Conservation (phyloP, 2,888 invertebrate species). For the Coleophora flavipennella region DNA sequence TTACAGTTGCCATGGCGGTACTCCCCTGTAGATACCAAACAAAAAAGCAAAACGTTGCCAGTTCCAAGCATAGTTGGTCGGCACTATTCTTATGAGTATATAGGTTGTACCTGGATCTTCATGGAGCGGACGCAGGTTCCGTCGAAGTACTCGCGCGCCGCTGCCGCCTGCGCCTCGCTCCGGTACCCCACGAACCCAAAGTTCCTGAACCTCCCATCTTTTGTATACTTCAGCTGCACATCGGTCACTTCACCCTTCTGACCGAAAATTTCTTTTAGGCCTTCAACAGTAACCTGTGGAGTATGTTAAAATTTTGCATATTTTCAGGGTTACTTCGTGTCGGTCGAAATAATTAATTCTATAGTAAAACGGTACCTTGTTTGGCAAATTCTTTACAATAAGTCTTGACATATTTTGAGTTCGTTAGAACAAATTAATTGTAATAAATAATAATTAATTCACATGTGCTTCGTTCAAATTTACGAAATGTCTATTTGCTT, state of each 20-base stretch:
- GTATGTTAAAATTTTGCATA: constrained; percentile 9
- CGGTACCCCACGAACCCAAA: constrained; percentile 96
- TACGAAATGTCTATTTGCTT: too few relatives aligned
- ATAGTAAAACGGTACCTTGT: constrained; percentile 70
- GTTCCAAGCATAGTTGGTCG: too few relatives aligned
- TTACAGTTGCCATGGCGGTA: too few relatives aligned
- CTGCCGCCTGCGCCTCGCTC: constrained; percentile 82
- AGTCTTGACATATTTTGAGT: constrained; percentile 83
- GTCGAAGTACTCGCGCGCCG: constrained; percentile 85
- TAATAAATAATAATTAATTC: not conserved
- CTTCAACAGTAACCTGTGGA: constrained; percentile 84
- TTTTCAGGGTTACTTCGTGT: not conserved
- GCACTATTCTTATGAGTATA: too few relatives aligned
- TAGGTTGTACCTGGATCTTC: constrained; percentile 85
- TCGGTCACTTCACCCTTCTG: constrained; percentile 92
- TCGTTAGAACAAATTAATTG: not conserved
- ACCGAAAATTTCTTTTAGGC: constrained; percentile 82
- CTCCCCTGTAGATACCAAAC: too few relatives aligned
- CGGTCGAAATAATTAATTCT: not conserved
- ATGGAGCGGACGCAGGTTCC: constrained; percentile 88
- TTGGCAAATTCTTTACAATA: constrained; percentile 92
- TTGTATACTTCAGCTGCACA: constrained; percentile 92
- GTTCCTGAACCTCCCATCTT: constrained; percentile 91
- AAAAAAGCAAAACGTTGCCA: too few relatives aligned
- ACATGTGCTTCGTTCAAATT: not conserved